Base-by-base conservation (phyloP, 2,113 vertebrate genomes). In the Pseudolaguvia tuberculata region DNA sequence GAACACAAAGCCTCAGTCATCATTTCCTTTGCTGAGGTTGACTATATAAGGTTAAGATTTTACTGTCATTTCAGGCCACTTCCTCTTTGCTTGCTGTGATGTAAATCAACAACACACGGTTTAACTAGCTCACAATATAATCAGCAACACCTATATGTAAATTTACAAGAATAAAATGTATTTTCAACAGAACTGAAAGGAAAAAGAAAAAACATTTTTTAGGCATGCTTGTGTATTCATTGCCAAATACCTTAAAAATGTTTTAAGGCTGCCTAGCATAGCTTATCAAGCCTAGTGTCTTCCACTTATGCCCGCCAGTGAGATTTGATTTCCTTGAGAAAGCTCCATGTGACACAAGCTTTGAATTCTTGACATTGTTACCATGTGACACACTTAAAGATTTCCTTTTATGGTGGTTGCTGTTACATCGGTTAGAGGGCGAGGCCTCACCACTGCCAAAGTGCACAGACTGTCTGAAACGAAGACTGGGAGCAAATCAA, bases 361-460 rank as follows among this genome's bases (percentile, higher is more conserved):
- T 87, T 76, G 83, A 90, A 91, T 92, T 91, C 90, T 88, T 90
- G 83, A 86, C 87, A 91, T 89, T 88, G 85, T 83, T 90, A 86
- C 87, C 90, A 91, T 90, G 90, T 92, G 90, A 92, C 89, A 89
- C 88, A 87, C 84, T 89, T 92, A 92, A 90, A 91, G 89, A 91
- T 90, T 80, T 91, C 91, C 91, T 91, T 92, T 91, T 92, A 92
- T 87, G 91, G 91, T 87, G 10, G 87, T 81, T 82, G 83, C 82
- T 21, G 71, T 90, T 90, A 81, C 83, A 85, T 80, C 74, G 70
- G 56, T 81, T 79, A 82, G 74, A 81, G 85, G 90, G 89, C 5
- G 88, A 85, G 86, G 87, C 83, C 71, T 88, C 18, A 61, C 56
- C 73, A 20, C 62, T 77, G 50, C 72, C 75, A 57, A 74, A 74